Base-by-base conservation (phyloP, 2,797 vertebrate species). In the Ctenochaetus hawaiiensis region DNA sequence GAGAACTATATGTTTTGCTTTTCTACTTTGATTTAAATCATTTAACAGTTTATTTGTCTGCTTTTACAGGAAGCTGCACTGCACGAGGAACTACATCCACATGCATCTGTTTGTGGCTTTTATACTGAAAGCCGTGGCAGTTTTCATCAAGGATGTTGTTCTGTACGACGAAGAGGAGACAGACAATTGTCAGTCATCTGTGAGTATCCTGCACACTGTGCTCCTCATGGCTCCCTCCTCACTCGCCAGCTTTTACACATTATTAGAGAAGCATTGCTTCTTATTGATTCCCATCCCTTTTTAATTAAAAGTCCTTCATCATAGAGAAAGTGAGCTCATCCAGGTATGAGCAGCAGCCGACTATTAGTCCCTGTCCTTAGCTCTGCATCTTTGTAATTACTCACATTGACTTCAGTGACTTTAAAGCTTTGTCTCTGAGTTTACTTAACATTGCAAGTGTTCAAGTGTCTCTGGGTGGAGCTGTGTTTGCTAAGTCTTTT, bases 11-110 rank as follows among this genome's bases (percentile, higher is more conserved):
- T 1, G 0, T 60, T 20, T 17, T 45, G 26, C 44, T 26, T 57
- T 56, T 13, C 44, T 6, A 6, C 47, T 18, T 37, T n/a, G 49
- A 59, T 54, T 63, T n/a, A 14, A 45, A 49, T 64, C n/a, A 43
- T 60, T 11, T 44, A 2, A 54, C 63, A 0, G 48, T 17, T 48
- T 9, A 6, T 72, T 65, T 54, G 3, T 80, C 41, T 61, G 51
- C n/a, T 84, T 59, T 72, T 53, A 14, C 93, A 99, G 98, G 90
- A 99, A 99, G 89, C 94, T 99, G 12, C 97, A 97, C 90, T 99
- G 98, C 79, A 99, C 98, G 0, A 93, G 98, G 60, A 99, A 99
- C 92, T 98, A 97, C 88, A 98, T 99, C 91, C 98, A 99, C 85
- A 97, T 97, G 94, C 96, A 99, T 61, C 96, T 99, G 67, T 99